phyloP scores from a whole-genome alignment of 2,797 vertebrate species.

The Rhinella marina region DNA sequence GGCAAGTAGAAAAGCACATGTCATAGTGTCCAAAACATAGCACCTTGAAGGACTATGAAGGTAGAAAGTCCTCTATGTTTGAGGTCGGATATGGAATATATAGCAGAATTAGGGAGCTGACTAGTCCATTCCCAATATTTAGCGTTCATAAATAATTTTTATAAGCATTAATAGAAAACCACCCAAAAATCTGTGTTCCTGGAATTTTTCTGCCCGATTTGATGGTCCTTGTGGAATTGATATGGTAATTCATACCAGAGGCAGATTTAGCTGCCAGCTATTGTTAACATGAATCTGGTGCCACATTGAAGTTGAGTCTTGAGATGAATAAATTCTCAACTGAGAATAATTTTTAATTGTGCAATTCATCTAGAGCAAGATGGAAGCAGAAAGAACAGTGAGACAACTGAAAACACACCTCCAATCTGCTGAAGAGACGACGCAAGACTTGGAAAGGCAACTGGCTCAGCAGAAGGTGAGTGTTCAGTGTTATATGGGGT shows the following conservation, averaged over 20 bases:
- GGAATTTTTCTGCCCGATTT: neutral
- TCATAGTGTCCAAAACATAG: neutral
- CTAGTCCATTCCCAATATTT: neutral
- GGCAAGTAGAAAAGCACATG: too few species aligned
- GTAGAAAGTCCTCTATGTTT: neutral
- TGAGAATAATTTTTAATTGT: neutral
- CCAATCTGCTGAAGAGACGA: neutral
- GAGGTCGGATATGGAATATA: neutral
- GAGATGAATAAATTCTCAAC: neutral
- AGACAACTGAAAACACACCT: neutral
- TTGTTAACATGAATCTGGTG: neutral
- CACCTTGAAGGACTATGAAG: neutral
- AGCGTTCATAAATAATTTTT: neutral
- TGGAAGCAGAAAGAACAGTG: neutral
- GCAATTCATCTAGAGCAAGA: neutral
- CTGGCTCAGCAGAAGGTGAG: constrained; percentile 18
- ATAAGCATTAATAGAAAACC: neutral
- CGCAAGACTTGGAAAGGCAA: neutral
- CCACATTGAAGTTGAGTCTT: neutral
- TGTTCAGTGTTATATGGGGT: neutral
- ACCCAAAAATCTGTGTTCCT: neutral
- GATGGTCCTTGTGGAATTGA: neutral
- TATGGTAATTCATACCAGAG: neutral
- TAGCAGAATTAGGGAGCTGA: neutral
- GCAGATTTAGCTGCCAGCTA: neutral